Percentiles rank a stretch among this genome's conserved stretches.
These are phyloP conservation scores for Sprattus sprattus DNA, from an alignment of 2,113 vertebrate genomes.

Conservation along the genomic window DNA sequence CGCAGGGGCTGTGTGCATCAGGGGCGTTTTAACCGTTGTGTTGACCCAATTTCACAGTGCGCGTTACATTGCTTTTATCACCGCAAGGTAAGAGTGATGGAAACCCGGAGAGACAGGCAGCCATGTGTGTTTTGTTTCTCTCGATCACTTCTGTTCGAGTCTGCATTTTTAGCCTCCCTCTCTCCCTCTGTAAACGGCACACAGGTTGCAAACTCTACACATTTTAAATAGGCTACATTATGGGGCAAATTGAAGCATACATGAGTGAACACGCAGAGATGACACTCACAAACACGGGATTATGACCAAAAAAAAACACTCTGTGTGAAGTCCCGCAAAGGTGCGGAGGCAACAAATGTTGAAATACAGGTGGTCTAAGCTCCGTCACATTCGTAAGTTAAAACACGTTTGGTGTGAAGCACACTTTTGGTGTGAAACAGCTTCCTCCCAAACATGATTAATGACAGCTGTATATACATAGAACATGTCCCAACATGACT, in stretches of 20 bases:
- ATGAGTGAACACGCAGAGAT: not conserved
- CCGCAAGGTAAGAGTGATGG: slow-evolving; percentile 38
- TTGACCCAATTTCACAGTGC: slow-evolving; percentile 44
- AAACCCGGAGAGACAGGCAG: slow-evolving; percentile 31
- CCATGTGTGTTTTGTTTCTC: slow-evolving; percentile 20
- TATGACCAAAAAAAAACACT: not conserved
- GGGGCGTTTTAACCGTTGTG: slow-evolving; percentile 37
- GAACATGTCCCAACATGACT: not conserved
- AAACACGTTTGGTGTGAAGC: not conserved
- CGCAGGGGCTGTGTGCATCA: slow-evolving; percentile 26
- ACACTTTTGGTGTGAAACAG: not conserved
- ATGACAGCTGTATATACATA: not conserved
- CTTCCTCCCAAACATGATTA: not conserved
- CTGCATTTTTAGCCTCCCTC: not conserved
- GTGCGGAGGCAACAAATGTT: not conserved
- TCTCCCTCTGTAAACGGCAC: not conserved
- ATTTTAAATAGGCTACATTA: not conserved
- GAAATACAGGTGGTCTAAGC: not conserved
- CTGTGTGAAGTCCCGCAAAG: not conserved
- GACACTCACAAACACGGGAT: not conserved
- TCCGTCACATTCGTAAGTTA: not conserved
- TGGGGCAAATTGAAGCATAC: not conserved
- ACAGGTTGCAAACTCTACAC: not conserved
- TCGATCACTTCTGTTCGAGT: not conserved
- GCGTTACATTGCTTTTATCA: slow-evolving; percentile 43